Conservation (phyloP, 2,113 vertebrate species). For the Xenus cinereus region DNA sequence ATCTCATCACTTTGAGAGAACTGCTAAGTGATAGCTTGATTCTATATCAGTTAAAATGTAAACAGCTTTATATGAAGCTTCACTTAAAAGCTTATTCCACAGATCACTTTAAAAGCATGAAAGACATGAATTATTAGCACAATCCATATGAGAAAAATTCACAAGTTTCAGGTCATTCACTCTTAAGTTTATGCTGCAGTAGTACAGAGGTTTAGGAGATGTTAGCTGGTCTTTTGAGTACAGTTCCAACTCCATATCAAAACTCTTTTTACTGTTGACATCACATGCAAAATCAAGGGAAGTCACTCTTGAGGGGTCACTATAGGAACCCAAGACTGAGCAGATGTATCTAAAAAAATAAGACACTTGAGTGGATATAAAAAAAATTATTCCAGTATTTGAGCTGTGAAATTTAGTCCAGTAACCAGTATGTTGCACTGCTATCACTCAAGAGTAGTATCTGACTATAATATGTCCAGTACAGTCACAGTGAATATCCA, state of each 20-base stretch:
- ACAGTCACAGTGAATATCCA: background rate
- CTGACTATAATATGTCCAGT: background rate
- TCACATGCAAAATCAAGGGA: background rate
- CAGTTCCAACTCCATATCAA: background rate
- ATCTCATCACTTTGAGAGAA: background rate
- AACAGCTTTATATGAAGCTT: background rate
- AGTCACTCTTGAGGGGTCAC: background rate
- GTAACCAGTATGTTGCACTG: background rate
- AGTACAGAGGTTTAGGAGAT: background rate
- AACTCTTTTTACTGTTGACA: background rate
- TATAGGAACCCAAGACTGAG: background rate
- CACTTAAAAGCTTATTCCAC: background rate
- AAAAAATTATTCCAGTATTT: background rate
- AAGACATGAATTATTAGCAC: background rate
- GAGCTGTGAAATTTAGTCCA: background rate
- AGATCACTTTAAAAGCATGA: background rate
- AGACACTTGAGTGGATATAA: background rate
- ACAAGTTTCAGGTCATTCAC: background rate
- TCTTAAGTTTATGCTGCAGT: background rate
- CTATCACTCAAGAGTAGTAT: background rate
- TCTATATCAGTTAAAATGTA: background rate
- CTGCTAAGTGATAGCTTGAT: background rate
- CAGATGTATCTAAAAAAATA: background rate
- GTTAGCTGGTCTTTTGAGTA: background rate
- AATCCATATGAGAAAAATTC: background rate